Evolutionary conservation across 2,797 vertebrate species (phyloP).

Genomic region (Sebastes umbrosus): DNA sequence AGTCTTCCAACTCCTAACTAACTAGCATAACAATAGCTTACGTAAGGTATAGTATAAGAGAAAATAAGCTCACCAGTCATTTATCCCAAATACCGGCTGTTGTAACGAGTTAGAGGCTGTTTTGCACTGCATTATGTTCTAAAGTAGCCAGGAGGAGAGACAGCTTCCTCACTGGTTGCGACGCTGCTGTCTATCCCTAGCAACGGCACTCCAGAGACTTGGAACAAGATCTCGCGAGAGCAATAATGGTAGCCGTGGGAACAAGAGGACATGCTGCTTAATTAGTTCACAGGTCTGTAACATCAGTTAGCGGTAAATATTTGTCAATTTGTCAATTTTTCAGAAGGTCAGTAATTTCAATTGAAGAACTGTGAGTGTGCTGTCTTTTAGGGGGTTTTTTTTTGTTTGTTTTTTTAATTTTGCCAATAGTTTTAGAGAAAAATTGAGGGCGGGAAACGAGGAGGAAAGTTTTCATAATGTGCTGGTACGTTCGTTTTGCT

Average conservation of each 20-base stretch:
- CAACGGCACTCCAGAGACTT: conserved; percentile 31
- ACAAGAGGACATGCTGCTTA: neutral
- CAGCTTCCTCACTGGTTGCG: too few species aligned
- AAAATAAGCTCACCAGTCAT: conserved; percentile 31
- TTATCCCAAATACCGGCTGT: rapidly evolving
- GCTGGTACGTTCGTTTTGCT: neutral
- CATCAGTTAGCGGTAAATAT: neutral
- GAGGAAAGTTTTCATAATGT: neutral
- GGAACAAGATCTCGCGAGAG: conserved; percentile 52
- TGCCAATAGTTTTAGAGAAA: neutral
- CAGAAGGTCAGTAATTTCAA: neutral
- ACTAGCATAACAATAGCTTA: neutral
- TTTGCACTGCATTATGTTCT: neutral
- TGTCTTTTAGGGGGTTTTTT: too few species aligned
- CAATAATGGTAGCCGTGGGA: neutral
- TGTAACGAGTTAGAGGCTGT: neutral
- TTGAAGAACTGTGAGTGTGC: neutral
- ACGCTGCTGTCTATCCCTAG: conserved; percentile 51
- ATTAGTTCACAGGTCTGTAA: neutral
- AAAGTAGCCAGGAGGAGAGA: neutral
- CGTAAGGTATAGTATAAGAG: neutral
- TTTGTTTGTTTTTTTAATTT: neutral
- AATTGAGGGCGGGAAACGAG: neutral
- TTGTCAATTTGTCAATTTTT: neutral
- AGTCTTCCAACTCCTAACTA: neutral